These are phyloP conservation scores for Drosophila mimetica DNA, from an alignment of 2,888 invertebrate species.

Conservation along the genomic window DNA sequence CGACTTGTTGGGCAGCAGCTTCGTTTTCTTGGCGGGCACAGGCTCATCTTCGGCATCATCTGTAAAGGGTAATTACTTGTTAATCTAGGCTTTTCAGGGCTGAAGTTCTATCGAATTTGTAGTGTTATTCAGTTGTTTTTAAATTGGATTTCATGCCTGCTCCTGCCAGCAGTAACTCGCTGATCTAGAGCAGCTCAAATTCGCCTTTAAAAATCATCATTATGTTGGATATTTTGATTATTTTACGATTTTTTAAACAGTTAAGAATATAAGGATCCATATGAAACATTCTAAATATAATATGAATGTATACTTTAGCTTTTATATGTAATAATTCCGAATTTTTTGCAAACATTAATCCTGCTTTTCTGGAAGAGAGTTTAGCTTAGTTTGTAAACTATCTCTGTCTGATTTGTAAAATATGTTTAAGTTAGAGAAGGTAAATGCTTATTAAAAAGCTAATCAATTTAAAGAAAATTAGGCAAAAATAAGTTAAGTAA, in stretches of 20 bases:
- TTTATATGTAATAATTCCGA: no score
- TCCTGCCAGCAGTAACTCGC: constrained; percentile 71
- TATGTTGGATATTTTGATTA: constrained; percentile 11
- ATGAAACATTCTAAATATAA: no score
- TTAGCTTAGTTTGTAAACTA: no score
- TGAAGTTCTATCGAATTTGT: background rate
- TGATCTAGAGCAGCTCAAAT: constrained; percentile 84
- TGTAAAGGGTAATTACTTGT: background rate
- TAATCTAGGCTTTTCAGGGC: background rate
- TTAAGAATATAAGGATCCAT: no score
- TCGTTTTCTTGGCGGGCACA: constrained; percentile 59
- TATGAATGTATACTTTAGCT: no score
- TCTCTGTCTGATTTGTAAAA: background rate
- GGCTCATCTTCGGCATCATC: constrained; percentile 49
- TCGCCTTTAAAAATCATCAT: constrained; percentile 87
- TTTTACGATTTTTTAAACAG: no score
- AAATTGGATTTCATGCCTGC: constrained; percentile 61
- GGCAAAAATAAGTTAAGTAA: no score
- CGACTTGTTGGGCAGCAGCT: constrained; percentile 39
- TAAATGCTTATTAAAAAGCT: no score
- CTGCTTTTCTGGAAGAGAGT: no score
- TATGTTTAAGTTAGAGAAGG: no score
- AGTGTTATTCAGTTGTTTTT: constrained; percentile 38
- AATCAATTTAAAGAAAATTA: no score
- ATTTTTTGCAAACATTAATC: no score